Base-by-base conservation (phyloP, 2,888 invertebrate species). In the Dysmachus trigonus region DNA sequence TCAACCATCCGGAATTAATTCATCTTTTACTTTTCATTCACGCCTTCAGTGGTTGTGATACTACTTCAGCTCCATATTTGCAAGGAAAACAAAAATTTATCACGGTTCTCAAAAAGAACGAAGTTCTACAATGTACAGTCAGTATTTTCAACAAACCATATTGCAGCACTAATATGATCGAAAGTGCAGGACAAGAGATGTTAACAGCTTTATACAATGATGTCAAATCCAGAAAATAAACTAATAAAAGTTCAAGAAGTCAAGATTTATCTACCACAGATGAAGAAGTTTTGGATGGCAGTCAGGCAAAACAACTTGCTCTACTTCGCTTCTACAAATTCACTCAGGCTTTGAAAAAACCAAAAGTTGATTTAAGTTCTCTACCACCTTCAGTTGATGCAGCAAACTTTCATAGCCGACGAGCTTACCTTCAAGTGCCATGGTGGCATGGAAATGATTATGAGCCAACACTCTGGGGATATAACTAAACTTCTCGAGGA, bases 31-130 rank as follows among this genome's bases (percentile, higher is more conserved):
- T n/a, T n/a, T n/a, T n/a, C n/a, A n/a, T 85, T 27, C 85, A 85
- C 22, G 85, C 85, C 38, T 73, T 85, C 41, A 85, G 3, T 41
- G 85, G 85, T 85, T 85, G 85, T 85, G 85, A 73, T 38, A 85
- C 85, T 2, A 85, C 85, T 2, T 85, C 74, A 76, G 85, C 85
- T 85, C 53, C 51, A n/a, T 85, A 18, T 22, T 22, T 7, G 3
- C 30, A 74, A 74, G 74, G 74, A 33, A 74, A 74, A 74, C n/a
- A 18, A 13, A 77, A 35, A 77, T 10, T 77, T 15, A n/a, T 77
- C 77, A 18, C n/a, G 41, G 10, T 41, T 6, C 77, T 77, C 18
- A 7, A 8, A 18, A 77, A 77, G 1, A 41, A 22, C 22, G 33
- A 77, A 5, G 35, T 15, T 33, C 77, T 77, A n/a, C 77, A n/a